A percentile compares a stretch with the other conserved stretches of the same genome.
phyloP scores from a whole-genome alignment of 2,888 invertebrate genomes.

The Athalia circularis region DNA sequence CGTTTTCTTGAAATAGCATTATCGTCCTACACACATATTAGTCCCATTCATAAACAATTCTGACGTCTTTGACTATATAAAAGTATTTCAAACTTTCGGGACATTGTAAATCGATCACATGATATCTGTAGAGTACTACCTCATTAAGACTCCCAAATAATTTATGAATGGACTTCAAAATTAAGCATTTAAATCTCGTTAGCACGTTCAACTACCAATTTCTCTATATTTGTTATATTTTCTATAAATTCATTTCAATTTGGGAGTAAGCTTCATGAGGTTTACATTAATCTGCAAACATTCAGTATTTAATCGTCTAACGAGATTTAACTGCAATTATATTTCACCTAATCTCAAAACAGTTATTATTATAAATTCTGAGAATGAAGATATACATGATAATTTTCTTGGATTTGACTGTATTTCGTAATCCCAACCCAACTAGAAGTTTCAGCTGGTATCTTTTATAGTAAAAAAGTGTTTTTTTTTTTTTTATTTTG shows the following conservation, averaged over 20 bases:
- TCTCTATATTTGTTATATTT: constrained; percentile 34
- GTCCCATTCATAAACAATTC: constrained; percentile 41
- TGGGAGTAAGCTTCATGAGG: constrained; percentile 74
- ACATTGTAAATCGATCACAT: constrained; percentile 46
- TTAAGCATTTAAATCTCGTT: constrained; percentile 73
- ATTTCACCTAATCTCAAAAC: constrained; percentile 24
- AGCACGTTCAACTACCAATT: constrained; percentile 56
- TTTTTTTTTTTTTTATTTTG: constrained; percentile 33
- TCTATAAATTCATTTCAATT: constrained; percentile 59
- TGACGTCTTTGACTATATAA: background rate
- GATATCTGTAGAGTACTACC: constrained; percentile 56
- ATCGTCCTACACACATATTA: constrained; percentile 2
- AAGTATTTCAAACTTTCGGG: constrained; percentile 9
- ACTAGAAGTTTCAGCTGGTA: constrained; percentile 13
- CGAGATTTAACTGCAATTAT: constrained; percentile 73
- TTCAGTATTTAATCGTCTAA: constrained; percentile 65
- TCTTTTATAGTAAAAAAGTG: constrained; percentile 34
- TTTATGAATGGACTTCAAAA: constrained; percentile 67
- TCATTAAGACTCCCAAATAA: constrained; percentile 74
- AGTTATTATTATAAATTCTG: constrained; percentile 4
- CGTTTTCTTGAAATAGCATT: constrained; percentile 40
- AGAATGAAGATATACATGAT: constrained; percentile 6
- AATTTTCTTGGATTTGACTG: background rate
- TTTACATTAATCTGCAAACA: constrained; percentile 61
- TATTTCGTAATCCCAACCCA: constrained; percentile 17